Conservation (phyloP, 2,888 invertebrate species). For the Acanthosepion lycidas region DNA sequence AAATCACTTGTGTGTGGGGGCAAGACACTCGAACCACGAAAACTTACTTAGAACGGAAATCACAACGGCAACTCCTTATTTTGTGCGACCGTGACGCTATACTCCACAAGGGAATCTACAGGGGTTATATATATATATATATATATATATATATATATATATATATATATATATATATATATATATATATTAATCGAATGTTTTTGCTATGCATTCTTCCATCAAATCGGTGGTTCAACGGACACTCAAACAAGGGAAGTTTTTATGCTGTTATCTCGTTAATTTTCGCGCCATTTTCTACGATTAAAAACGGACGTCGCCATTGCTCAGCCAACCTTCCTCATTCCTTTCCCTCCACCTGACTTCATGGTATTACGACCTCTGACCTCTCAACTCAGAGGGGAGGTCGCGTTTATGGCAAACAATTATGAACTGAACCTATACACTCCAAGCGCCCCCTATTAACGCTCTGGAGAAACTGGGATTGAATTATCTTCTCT, state of each 20-base stretch:
- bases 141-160: neutral
- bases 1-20: too few relatives aligned
- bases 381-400: neutral
- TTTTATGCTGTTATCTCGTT: neutral
- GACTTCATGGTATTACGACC: neutral
- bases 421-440: neutral
- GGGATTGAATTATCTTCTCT: neutral
- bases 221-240: neutral
- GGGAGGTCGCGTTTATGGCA: neutral
- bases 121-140: neutral
- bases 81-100: too few relatives aligned
- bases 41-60: too few relatives aligned
- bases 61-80: too few relatives aligned
- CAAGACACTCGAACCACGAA: too few relatives aligned
- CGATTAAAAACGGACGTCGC: neutral
- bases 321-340: too few relatives aligned
- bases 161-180: too few relatives aligned
- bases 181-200: neutral
- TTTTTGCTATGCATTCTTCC: neutral
- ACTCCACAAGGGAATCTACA: too few relatives aligned
- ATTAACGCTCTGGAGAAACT: slow-evolving; percentile 1
- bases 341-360: neutral
- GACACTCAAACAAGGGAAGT: neutral
- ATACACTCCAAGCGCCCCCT: slow-evolving; percentile 18
- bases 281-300: neutral